Evolutionary conservation across 2,113 vertebrate genomes (phyloP), one percentile per base, ranked within the genome.

Genomic region (Eleginops maclovinus): DNA sequence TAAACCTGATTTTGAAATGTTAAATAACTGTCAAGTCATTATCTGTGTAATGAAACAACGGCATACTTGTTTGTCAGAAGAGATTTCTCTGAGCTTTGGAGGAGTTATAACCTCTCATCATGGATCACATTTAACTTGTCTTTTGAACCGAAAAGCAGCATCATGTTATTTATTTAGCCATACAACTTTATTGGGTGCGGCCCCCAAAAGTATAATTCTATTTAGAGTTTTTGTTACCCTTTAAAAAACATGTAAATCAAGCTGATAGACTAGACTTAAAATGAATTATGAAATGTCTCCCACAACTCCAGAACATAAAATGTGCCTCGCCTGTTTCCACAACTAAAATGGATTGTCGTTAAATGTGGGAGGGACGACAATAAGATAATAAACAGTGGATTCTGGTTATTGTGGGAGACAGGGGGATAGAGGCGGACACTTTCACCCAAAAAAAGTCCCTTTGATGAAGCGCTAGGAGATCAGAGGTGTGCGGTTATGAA

Each of bases 401-500:
- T 66, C 47, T 47, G 54, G 55, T 54, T 16, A 36, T 46, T 77
- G 77, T 81, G 70, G 65, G 74, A 77, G 40, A 19, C 41, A 14
- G 19, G n/a, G 16, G 41, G 19, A 69, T 28, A 31, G 81, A 67
- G 55, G 9, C 11, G 2, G 31, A 14, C 26, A 28, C 24, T 63
- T 17, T 55, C 16, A 36, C 28, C 6, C 41, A 49, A 9, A 47
- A 44, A 36, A 68, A 58, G 26, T 15, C 17, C 21, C n/a, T 16
- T 21, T 40, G 44, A 81, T 49, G 64, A 56, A 55, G 28, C 16
- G 24, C 0, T 15, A 46, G 63, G 79, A 75, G 59, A 84, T 81
- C 44, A 67, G 62, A 73, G 19, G 60, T 82, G 14, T 79, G 43
- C 77, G 63, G 65, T 75, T 21, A 63, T 81, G 49, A 69, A 81